Evolutionary conservation across 1,140 invertebrate genomes (phyloP).

Genomic region (Elymnias hypermnestra): DNA sequence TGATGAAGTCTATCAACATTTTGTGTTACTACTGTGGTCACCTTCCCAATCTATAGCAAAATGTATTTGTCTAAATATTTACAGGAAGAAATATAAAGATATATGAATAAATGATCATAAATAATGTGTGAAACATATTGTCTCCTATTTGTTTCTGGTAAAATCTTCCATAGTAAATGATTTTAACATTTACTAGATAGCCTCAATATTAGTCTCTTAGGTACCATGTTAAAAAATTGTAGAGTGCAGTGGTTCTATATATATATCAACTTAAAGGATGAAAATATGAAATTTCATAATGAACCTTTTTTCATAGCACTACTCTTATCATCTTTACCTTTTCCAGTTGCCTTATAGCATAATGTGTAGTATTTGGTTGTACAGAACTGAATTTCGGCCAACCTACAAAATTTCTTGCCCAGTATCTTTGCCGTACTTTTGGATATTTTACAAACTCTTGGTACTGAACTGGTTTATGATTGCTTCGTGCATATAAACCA

Average conservation of each 20-base stretch:
- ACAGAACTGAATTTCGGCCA: slow-evolving; percentile 88
- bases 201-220: too few relatives aligned
- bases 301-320: too few relatives aligned
- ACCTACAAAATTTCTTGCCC: slow-evolving; percentile 96
- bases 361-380: slow-evolving; percentile 82
- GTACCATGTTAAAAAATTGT: too few relatives aligned
- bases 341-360: slow-evolving; percentile 80
- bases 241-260: too few relatives aligned
- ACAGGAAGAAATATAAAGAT: not conserved
- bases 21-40: slow-evolving; percentile 89
- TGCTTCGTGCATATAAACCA: slow-evolving; percentile 91
- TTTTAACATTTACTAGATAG: too few relatives aligned
- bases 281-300: too few relatives aligned
- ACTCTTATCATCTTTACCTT: too few relatives aligned
- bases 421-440: slow-evolving; percentile 88
- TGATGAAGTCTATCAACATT: slow-evolving; percentile 96
- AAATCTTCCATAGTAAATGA: too few relatives aligned
- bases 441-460: slow-evolving; percentile 89
- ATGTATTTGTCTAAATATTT: slow-evolving; percentile 1
- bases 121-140: too few relatives aligned
- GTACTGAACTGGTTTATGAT: slow-evolving; percentile 89
- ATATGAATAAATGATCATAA: too few relatives aligned
- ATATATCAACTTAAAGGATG: too few relatives aligned
- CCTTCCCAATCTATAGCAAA: slow-evolving; percentile 63
- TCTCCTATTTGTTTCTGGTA: too few relatives aligned